Conservation (phyloP, 2,888 invertebrate genomes). For the Cheilosia pagana region DNA sequence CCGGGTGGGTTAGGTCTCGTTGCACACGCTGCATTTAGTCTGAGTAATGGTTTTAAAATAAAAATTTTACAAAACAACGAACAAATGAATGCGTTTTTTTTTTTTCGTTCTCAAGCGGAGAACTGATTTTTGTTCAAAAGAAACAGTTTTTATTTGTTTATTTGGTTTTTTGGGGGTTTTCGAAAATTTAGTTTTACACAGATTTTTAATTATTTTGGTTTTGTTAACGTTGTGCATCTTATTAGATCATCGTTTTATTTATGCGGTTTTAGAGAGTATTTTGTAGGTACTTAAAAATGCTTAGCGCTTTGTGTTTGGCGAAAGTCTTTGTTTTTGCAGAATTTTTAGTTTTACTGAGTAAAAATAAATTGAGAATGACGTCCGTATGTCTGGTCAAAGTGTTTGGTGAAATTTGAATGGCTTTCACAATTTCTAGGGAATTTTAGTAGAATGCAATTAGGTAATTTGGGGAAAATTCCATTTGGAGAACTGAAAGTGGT, state of each 20-base stretch:
- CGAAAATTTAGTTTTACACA: conserved; percentile 19
- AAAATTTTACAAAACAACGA: conserved; percentile 28
- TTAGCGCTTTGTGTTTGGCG: conserved; percentile 20
- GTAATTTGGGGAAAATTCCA: neutral
- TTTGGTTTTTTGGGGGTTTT: conserved; percentile 52
- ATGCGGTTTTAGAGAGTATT: conserved; percentile 25
- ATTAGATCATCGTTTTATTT: conserved; percentile 71
- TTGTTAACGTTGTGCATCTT: conserved; percentile 30
- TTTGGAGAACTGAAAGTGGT: neutral
- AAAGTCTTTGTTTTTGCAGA: conserved; percentile 27
- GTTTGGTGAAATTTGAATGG: neutral
- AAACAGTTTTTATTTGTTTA: conserved; percentile 45
- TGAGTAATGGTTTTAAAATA: conserved; percentile 72
- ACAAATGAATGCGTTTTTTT: conserved; percentile 31
- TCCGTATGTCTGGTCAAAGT: neutral
- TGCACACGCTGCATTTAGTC: conserved; percentile 50
- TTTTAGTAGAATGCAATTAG: neutral
- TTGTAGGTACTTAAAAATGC: conserved; percentile 47
- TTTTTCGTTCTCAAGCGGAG: conserved; percentile 41
- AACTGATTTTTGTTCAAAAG: conserved; percentile 51
- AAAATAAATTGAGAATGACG: conserved; percentile 18
- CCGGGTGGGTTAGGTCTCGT: neutral
- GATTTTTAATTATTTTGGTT: conserved; percentile 9
- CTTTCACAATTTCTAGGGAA: neutral
- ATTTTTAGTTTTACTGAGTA: conserved; percentile 25